These are phyloP conservation scores for Maccullochella peelii DNA, from an alignment of 2,113 vertebrate genomes.

Conservation along the genomic window DNA sequence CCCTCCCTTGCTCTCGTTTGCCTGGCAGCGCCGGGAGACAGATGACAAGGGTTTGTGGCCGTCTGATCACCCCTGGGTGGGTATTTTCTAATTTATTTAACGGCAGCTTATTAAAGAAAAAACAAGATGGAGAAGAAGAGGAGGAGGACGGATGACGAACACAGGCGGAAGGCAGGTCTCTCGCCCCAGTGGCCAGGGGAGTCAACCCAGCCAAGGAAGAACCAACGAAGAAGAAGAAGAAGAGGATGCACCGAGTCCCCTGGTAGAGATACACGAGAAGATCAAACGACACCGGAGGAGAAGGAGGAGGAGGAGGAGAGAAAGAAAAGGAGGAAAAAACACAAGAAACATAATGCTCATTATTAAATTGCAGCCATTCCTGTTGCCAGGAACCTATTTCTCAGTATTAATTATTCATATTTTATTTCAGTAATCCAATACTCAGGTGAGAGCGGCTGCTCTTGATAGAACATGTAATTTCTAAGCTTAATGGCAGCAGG, in stretches of 20 bases:
- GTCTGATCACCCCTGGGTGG: conserved; percentile 80
- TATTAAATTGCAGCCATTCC: conserved; percentile 96
- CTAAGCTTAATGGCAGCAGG: conserved; percentile 92
- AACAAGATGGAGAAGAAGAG: conserved; percentile 33
- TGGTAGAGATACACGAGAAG: conserved; percentile 85
- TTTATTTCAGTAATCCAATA: conserved; percentile 98
- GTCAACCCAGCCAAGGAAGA: conserved; percentile 44
- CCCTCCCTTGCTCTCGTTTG: conserved; percentile 53
- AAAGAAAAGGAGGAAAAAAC: conserved; percentile 68
- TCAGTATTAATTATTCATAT: conserved; percentile 99
- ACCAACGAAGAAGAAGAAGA: conserved; percentile 54
- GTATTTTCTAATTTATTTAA: conserved; percentile 79
- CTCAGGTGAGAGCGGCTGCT: conserved; percentile 94
- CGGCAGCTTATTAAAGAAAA: conserved; percentile 72
- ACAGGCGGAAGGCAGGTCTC: conserved; percentile 55
- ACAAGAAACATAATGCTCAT: conserved; percentile 91
- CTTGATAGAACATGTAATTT: conserved; percentile 90
- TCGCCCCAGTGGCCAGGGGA: conserved; percentile 51
- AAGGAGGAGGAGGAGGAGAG: conserved; percentile 18
- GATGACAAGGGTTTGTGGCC: conserved; percentile 81
- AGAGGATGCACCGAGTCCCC: conserved; percentile 61
- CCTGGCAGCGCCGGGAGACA: conserved; percentile 77
- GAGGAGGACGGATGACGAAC: conserved; percentile 38
- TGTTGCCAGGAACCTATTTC: conserved; percentile 96
- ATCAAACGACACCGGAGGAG: conserved; percentile 85